A percentile compares a stretch with the other conserved stretches of the same genome.
Conservation (phyloP, 2,113 vertebrate genomes). For the Calyptomena viridis region DNA sequence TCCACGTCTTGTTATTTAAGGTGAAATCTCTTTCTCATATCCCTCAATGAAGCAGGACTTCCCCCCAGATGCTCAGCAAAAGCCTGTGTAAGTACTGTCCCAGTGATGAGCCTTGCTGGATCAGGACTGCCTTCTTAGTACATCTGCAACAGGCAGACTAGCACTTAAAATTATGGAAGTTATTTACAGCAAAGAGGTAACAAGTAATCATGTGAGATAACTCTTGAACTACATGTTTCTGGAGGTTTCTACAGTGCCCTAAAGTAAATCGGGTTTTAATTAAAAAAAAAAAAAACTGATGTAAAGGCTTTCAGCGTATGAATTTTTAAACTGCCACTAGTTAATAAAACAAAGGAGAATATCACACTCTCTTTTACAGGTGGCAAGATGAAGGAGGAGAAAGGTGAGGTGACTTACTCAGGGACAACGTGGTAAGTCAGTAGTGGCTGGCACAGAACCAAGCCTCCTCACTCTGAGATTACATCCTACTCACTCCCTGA, state of each 20-base stretch:
- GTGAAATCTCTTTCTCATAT: background rate
- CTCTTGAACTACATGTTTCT: slow-evolving; percentile 12
- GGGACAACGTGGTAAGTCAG: slow-evolving; percentile 16
- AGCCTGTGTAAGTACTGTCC: background rate
- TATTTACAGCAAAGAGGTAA: background rate
- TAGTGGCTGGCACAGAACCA: slow-evolving; percentile 43
- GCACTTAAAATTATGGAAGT: background rate
- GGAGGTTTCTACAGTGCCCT: slow-evolving; percentile 37
- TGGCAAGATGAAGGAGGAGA: slow-evolving; percentile 22
- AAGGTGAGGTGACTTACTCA: slow-evolving; percentile 44
- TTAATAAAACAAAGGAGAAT: slow-evolving; percentile 48
- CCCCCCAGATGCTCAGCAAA: background rate
- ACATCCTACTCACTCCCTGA: slow-evolving; percentile 54
- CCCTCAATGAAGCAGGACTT: background rate
- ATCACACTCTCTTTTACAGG: slow-evolving; percentile 22
- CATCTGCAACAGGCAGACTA: background rate
- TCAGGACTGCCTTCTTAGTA: background rate
- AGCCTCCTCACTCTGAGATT: slow-evolving; percentile 46
- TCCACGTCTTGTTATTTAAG: background rate
- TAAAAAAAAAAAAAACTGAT: background rate
- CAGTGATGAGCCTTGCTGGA: background rate
- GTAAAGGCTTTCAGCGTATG: slow-evolving; percentile 12
- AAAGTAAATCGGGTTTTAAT: slow-evolving; percentile 60
- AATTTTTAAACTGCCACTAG: background rate
- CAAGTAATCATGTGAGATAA: slow-evolving; percentile 30